Percentiles rank a stretch among this genome's conserved stretches.
These are phyloP conservation scores for Triplophysa dalaica DNA, from an alignment of 2,113 vertebrate species.

Conservation along the genomic window DNA sequence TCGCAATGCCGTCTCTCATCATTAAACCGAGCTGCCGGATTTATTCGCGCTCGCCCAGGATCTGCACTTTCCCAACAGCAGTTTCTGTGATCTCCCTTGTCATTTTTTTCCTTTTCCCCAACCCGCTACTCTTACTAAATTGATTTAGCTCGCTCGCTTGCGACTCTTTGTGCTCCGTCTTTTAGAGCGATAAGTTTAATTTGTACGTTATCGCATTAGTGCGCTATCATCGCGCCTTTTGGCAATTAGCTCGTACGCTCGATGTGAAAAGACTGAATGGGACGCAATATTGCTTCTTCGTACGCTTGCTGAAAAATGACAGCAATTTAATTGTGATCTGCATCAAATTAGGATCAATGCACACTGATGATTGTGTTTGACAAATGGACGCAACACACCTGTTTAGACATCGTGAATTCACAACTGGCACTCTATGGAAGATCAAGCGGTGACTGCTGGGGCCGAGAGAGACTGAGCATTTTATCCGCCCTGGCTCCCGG, in stretches of 20 bases:
- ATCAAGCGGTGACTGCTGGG: constrained; percentile 31
- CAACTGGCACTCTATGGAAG: constrained; percentile 15
- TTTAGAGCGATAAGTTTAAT: constrained; percentile 46
- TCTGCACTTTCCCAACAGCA: constrained; percentile 37
- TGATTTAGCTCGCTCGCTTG: constrained; percentile 34
- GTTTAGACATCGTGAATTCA: constrained; percentile 8
- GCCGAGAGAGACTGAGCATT: constrained; percentile 41
- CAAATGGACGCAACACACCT: constrained; percentile 27
- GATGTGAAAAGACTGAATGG: constrained; percentile 12
- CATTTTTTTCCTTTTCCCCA: constrained; percentile 47
- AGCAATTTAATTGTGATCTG: constrained; percentile 8
- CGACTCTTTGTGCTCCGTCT: constrained; percentile 42
- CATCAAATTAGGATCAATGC: constrained; percentile 16
- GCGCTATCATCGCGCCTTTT: constrained; percentile 41
- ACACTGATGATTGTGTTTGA: constrained; percentile 1
- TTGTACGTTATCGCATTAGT: constrained; percentile 47
- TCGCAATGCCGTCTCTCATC: constrained; percentile 53
- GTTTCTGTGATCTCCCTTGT: constrained; percentile 35
- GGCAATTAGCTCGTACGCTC: constrained; percentile 41
- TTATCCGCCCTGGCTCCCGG: constrained; percentile 69
- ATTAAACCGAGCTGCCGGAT: constrained; percentile 48
- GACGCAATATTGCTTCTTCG: constrained; percentile 4
- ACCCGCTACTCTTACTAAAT: constrained; percentile 36
- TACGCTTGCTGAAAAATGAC: neutral
- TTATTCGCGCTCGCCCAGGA: constrained; percentile 36